phyloP scores from a whole-genome alignment of 2,888 invertebrate genomes.

The Lithophane socia region DNA sequence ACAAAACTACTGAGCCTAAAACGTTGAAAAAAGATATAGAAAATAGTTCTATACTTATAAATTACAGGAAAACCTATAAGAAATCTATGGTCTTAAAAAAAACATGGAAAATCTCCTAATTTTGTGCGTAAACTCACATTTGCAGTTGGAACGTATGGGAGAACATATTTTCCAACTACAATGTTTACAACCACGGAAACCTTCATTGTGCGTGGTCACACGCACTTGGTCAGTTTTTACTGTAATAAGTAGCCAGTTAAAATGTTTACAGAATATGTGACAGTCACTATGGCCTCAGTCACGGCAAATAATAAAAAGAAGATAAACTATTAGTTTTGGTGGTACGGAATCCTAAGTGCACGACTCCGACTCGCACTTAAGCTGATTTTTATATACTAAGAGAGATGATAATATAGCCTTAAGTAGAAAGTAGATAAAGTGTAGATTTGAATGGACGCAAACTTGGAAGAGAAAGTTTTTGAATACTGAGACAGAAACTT shows the following conservation, averaged over 20 bases:
- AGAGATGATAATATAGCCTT: background rate
- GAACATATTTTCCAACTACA: no score
- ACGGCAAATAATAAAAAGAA: background rate
- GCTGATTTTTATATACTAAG: background rate
- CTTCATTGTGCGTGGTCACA: no score
- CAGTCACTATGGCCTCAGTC: background rate
- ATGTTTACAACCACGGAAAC: no score
- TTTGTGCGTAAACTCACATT: no score
- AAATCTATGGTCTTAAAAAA: no score
- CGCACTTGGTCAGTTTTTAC: background rate
- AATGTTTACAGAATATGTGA: background rate
- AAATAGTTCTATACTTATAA: no score
- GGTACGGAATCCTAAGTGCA: background rate
- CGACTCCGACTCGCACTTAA: no score
- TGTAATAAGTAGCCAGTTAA: background rate
- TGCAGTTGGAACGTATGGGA: no score
- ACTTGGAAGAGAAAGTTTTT: constrained; percentile 10
- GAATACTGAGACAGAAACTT: constrained; percentile 16
- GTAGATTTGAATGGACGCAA: background rate
- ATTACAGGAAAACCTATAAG: no score
- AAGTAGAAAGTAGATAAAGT: background rate
- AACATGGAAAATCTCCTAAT: no score
- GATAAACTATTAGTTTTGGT: background rate
- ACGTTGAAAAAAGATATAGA: no score
- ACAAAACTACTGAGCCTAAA: no score